Percentiles rank a stretch among this genome's conserved stretches.
Conservation (phyloP, 2,113 vertebrate species). For the Cichladusa arquata region DNA sequence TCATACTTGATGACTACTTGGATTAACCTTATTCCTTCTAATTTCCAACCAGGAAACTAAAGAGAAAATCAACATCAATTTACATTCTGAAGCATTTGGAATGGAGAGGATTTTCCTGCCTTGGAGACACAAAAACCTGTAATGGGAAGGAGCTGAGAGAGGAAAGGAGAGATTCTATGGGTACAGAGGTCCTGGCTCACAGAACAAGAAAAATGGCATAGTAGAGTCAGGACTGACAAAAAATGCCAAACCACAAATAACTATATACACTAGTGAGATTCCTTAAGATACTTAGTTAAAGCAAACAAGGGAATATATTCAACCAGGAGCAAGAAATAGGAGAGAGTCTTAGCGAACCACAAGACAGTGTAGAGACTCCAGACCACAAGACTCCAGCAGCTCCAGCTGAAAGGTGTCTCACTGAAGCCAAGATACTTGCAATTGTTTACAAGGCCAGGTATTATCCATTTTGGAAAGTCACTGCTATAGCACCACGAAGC, state of each 20-base stretch:
- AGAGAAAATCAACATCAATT: not conserved
- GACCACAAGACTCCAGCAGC: not conserved
- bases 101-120: not conserved
- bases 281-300: conserved; percentile 25
- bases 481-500: not conserved
- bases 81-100: not conserved
- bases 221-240: not conserved
- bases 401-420: not conserved
- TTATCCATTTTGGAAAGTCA: not conserved
- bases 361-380: not conserved
- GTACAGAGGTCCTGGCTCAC: not conserved
- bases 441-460: not conserved
- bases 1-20: not conserved
- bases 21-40: not conserved
- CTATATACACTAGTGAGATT: not conserved
- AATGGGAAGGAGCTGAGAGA: not conserved
- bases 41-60: not conserved
- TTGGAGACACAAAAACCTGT: not conserved
- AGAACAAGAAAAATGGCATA: not conserved
- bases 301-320: not conserved
- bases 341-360: not conserved
- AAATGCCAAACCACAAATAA: conserved; percentile 56
- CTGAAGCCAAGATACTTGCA: not conserved
- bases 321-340: not conserved
- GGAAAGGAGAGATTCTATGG: not conserved